Evolutionary conservation across 2,888 invertebrate species (phyloP).

Genomic region (Silvanus unidentatus): DNA sequence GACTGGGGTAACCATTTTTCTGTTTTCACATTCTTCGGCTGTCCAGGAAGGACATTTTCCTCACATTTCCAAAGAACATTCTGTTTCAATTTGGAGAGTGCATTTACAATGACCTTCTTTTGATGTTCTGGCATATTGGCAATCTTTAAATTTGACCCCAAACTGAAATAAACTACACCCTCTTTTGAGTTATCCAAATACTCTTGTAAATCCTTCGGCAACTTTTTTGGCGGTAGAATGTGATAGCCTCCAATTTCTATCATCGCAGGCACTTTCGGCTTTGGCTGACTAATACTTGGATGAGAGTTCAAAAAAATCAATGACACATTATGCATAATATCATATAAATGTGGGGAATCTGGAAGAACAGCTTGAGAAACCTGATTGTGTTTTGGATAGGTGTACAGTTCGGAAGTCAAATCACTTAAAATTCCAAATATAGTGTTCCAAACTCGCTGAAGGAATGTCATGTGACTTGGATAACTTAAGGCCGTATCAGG

Average conservation of each 20-base stretch:
- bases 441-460: constrained; percentile 50
- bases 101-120: constrained; percentile 50
- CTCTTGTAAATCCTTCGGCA: constrained; percentile 46
- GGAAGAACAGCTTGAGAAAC: constrained; percentile 29
- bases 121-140: constrained; percentile 51
- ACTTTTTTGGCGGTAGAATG: constrained; percentile 27
- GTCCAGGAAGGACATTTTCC: constrained; percentile 40
- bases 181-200: constrained; percentile 50
- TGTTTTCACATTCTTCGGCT: constrained; percentile 43
- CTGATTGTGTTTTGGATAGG: constrained; percentile 19
- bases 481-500: constrained; percentile 45
- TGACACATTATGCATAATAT: constrained; percentile 31
- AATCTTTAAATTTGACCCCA: constrained; percentile 56
- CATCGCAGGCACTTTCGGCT: constrained; percentile 52
- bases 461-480: constrained; percentile 48
- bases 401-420: constrained; percentile 8
- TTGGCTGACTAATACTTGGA: constrained; percentile 48
- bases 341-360: constrained; percentile 24
- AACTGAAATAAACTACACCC: constrained; percentile 54
- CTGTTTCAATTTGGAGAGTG: constrained; percentile 55
- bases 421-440: constrained; percentile 24
- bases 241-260: constrained; percentile 56
- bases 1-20: constrained; percentile 35
- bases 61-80: constrained; percentile 68
- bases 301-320: constrained; percentile 42